Evolutionary conservation across 2,797 vertebrate species (phyloP).

Genomic region (Semaprochilodus insignis): DNA sequence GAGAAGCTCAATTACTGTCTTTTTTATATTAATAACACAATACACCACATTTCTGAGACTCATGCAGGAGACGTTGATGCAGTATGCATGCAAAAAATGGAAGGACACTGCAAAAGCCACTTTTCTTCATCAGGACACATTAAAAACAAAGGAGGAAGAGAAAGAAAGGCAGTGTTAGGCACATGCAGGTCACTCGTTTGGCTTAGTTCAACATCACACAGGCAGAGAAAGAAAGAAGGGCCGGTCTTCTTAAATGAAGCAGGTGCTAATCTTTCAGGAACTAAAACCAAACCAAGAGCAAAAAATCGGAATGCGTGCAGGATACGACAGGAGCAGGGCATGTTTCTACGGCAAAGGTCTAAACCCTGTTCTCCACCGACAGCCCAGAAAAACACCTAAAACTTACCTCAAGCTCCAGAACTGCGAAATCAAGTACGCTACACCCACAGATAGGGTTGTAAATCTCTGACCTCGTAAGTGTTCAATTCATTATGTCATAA

Average conservation of each 20-base stretch:
- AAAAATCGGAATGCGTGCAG: constrained; percentile 45
- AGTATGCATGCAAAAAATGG: constrained; percentile 65
- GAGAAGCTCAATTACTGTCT: neutral
- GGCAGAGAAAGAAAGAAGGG: constrained; percentile 30
- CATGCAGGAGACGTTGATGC: constrained; percentile 65
- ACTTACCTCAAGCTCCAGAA: constrained; percentile 41
- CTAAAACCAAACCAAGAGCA: constrained; percentile 29
- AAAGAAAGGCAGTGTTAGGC: constrained; percentile 33
- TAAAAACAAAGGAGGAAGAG: constrained; percentile 17
- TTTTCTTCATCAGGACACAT: constrained; percentile 18
- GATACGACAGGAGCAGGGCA: constrained; percentile 34
- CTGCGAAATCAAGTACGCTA: constrained; percentile 14
- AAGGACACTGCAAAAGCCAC: constrained; percentile 63
- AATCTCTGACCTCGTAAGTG: neutral
- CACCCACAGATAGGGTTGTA: neutral
- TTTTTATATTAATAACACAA: constrained; percentile 7
- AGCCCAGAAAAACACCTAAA: constrained; percentile 29
- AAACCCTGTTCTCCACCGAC: constrained; percentile 55
- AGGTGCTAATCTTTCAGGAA: constrained; percentile 24
- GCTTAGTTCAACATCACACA: constrained; percentile 39
- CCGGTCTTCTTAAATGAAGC: constrained; percentile 7
- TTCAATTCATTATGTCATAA: neutral
- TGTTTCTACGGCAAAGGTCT: constrained; percentile 39
- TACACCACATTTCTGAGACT: constrained; percentile 48
- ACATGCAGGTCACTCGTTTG: constrained; percentile 50